Percentiles rank a stretch among this genome's conserved stretches.
These are phyloP conservation scores for Epinotia brunnichana DNA, from an alignment of 2,888 invertebrate species.

Conservation along the genomic window DNA sequence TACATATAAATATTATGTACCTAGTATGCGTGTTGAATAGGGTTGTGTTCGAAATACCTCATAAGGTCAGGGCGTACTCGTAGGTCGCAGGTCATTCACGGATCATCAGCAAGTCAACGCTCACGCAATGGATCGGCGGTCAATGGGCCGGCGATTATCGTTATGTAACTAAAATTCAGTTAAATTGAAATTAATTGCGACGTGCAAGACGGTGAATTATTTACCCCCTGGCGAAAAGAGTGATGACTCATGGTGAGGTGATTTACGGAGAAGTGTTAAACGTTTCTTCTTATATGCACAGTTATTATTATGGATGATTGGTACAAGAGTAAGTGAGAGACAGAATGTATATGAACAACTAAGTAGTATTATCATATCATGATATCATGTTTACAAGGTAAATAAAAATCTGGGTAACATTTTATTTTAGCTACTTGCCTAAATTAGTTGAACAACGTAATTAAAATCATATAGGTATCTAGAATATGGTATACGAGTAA, in stretches of 20 bases:
- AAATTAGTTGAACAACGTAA: neutral
- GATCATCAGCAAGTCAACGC: neutral
- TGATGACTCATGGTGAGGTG: neutral
- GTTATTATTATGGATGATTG: no score
- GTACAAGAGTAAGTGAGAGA: no score
- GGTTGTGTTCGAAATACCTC: neutral
- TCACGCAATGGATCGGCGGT: constrained; percentile 16
- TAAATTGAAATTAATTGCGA: constrained; percentile 21
- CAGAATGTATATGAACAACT: no score
- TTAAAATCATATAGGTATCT: constrained; percentile 4
- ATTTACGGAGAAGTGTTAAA: neutral
- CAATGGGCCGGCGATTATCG: constrained; percentile 15
- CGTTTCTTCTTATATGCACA: no score
- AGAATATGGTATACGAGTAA: neutral
- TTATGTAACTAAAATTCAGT: constrained; percentile 3
- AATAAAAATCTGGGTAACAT: neutral
- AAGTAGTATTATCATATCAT: neutral
- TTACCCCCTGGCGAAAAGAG: constrained; percentile 1
- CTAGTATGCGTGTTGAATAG: no score
- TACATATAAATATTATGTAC: no score
- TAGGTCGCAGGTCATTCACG: constrained; percentile 11
- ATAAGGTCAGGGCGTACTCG: constrained; percentile 8
- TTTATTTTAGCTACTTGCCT: neutral
- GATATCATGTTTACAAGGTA: no score
- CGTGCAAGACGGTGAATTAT: neutral